These are phyloP conservation scores for Eulemur albifrons DNA, from an alignment of 2,797 vertebrate species.

Conservation along the genomic window DNA sequence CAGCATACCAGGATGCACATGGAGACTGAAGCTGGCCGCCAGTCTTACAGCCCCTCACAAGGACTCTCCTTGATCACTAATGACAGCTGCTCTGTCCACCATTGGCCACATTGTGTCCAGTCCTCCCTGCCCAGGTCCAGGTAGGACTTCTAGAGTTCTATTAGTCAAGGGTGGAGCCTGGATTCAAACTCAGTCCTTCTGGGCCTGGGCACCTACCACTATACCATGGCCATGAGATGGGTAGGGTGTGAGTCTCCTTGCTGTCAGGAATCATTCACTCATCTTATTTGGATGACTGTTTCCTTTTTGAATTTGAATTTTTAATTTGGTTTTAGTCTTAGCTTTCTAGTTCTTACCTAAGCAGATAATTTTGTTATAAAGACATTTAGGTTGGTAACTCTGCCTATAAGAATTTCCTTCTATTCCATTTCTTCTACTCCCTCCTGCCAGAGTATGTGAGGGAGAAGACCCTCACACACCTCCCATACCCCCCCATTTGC, in stretches of 20 bases:
- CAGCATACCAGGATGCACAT: rapidly evolving
- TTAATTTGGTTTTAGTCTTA: neutral
- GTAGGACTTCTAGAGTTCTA: neutral
- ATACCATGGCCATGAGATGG: neutral
- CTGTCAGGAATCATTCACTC: too few species aligned
- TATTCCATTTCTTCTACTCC: neutral
- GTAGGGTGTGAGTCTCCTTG: neutral
- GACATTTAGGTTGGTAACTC: neutral
- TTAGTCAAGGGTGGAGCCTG: neutral
- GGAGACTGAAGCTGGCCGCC: neutral
- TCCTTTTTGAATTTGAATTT: neutral
- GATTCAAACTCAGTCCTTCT: neutral
- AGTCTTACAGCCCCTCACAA: too few species aligned
- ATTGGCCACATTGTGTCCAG: too few species aligned
- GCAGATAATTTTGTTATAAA: neutral
- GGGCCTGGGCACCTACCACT: too few species aligned
- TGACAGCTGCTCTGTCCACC: neutral
- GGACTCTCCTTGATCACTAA: neutral
- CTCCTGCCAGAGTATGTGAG: neutral
- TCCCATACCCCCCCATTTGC: neutral
- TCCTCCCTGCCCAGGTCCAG: neutral
- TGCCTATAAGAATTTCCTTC: neutral
- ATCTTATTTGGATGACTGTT: rapidly evolving
- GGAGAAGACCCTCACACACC: neutral
- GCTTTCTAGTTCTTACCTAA: neutral